Base-by-base conservation (phyloP, 2,113 vertebrate species). In the Gracilinanus agilis region DNA sequence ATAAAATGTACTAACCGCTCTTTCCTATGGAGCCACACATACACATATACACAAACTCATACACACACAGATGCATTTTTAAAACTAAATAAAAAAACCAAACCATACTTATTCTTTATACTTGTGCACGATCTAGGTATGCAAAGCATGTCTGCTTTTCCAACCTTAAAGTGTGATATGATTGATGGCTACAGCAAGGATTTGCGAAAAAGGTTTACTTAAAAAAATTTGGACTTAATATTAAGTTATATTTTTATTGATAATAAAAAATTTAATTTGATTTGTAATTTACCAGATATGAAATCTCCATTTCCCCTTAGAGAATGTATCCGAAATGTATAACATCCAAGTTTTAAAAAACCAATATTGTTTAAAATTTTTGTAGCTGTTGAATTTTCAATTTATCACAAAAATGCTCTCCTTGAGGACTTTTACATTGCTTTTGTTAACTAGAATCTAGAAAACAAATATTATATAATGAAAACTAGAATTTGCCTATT, bases 401-500 rank as follows among this genome's bases (percentile, higher is more conserved):
- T 54, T 25, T 16, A 34, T 34, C 3, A 49, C 49, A 55, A 24
- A 92, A 93, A 29, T 92, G 34, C 13, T 93, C 88, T 90, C 89
- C 44, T 2, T 2, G 21, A 89, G 95, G 27, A 24, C 92, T 90
- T 34, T 83, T 27, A 29, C 49, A 3, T 90, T 92, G 89, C 53
- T 24, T 94, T 91, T 90, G 10, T 54, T 54, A 24, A 83, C 12
- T 92, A 34, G 58, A 89, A 94, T 75, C n/a, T 90, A 24, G 54
- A 75, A 89, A 91, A 95, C 92, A 94, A 94, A 90, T 13, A 90
- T 24, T 54, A n/a, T 25, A 0, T 6, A 16, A n/a, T 9, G 3
- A 34, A 61, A 49, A 55, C 90, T 67, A 93, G 75, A 92, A 95
- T 94, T 53, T 53, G 44, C 13, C 90, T 96, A 13, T 53, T 91